Base-by-base conservation (phyloP, 1,140 invertebrate genomes). In the Spodoptera litura region DNA sequence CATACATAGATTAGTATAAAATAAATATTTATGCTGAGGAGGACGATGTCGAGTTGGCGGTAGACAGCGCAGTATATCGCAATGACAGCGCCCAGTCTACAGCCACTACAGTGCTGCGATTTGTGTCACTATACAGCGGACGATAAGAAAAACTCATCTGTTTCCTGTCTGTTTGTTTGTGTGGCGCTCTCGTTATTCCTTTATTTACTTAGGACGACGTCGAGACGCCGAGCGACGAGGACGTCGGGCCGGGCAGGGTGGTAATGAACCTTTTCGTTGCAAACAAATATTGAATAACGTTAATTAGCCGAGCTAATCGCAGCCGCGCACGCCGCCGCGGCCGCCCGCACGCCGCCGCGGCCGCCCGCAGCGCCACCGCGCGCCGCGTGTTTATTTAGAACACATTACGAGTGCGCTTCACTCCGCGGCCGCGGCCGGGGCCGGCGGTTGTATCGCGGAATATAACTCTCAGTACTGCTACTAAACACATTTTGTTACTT, bases 221-320 rank as follows among this genome's bases (percentile, higher is more conserved):
- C 25, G 58, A 68, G 64, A 68, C 64, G 64, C 15, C 35, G 9
- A 11, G 64, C 64, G 64, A 25, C 38, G 38, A 31, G 38, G 44
- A 44, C n/a, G 38, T 0, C 6, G n/a, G 13, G 4, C 6, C 15
- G 53, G 55, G 15, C 11, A 20, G 71, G 27, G 71, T n/a, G 53
- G 56, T 73, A 73, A 73, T 73, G 71, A 73, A 73, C 71, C 71
- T 73, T 73, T 73, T 51, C 71, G 56, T 61, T 73, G 35, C 55
- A 73, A 73, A 73, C 71, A 73, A 73, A 73, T 73, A 73, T 73
- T 73, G 71, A 73, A 61, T 73, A 73, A 73, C 71, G 71, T 73
- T 73, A 73, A 73, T 73, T 73, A 73, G 56, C 56, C 59, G 71
- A 31, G 56, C 56, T 73, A 73, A 73, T 73, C 71, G 71, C 71